Conservation (phyloP, 2,113 vertebrate genomes). For the Perca schrenkii region DNA sequence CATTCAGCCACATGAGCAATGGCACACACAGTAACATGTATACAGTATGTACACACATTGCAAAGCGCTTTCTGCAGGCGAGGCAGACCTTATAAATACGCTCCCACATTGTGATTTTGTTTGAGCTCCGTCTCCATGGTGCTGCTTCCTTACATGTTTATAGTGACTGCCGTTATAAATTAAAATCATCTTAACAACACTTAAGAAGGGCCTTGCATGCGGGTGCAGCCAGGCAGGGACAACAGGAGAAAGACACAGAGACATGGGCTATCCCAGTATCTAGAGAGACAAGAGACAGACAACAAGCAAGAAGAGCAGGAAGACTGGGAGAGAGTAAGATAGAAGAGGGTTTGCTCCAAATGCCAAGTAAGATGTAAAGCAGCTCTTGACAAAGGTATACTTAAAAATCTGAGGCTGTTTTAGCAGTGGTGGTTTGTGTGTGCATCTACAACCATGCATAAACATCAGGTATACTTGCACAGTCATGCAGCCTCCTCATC, state of each 20-base stretch:
- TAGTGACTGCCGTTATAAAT: constrained; percentile 86
- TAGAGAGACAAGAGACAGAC: constrained; percentile 42
- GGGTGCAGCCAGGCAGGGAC: constrained; percentile 67
- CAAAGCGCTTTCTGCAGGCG: constrained; percentile 59
- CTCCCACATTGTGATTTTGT: constrained; percentile 87
- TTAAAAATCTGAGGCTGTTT: constrained; percentile 11
- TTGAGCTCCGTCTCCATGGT: constrained; percentile 86
- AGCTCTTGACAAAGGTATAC: constrained; percentile 5
- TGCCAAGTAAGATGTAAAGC: constrained; percentile 1
- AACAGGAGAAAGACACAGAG: constrained; percentile 54
- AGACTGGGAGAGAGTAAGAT: not conserved
- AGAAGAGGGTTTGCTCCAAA: not conserved
- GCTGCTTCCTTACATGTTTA: constrained; percentile 87
- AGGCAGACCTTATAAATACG: constrained; percentile 85
- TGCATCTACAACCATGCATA: not conserved
- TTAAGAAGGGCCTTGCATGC: constrained; percentile 76
- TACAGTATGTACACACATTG: not conserved
- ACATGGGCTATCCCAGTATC: constrained; percentile 57
- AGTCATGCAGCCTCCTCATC: constrained; percentile 43
- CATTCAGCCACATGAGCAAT: constrained; percentile 45
- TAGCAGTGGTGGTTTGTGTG: no score
- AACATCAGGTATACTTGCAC: constrained; percentile 21
- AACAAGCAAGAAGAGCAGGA: not conserved
- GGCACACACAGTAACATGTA: constrained; percentile 13
- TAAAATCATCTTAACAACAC: constrained; percentile 86